Conservation (phyloP, 2,113 vertebrate species). For the Salvator merianae region DNA sequence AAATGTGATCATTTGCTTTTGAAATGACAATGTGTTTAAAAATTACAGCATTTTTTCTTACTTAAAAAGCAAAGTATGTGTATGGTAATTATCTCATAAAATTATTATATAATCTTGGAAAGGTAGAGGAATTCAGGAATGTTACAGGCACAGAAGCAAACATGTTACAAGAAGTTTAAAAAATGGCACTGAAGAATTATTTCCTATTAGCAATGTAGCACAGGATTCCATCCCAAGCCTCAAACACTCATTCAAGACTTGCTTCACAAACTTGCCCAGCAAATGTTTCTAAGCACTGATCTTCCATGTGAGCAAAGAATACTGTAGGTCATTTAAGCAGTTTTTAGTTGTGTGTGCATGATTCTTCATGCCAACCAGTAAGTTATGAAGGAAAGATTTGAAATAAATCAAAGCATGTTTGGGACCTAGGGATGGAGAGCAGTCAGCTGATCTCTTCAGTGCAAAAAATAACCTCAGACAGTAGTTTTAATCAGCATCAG, state of each 20-base stretch:
- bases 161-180: constrained; percentile 24
- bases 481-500: constrained; percentile 29
- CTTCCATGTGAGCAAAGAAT: not conserved
- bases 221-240: not conserved
- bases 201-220: not conserved
- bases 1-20: constrained; percentile 14
- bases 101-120: constrained; percentile 9
- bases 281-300: not conserved
- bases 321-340: not conserved
- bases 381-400: not conserved
- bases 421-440: not conserved
- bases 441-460: constrained; percentile 8
- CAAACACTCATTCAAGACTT: not conserved
- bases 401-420: not conserved
- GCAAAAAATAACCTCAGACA: constrained; percentile 29
- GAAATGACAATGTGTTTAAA: constrained; percentile 10
- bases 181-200: not conserved
- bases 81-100: constrained; percentile 15
- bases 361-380: not conserved
- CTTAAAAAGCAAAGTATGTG: constrained; percentile 22
- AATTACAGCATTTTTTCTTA: not conserved
- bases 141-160: constrained; percentile 13
- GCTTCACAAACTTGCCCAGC: not conserved
- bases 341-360: not conserved
- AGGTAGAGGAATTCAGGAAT: constrained; percentile 11